phyloP scores from a whole-genome alignment of 2,888 invertebrate genomes.

The Chirona hameri region DNA sequence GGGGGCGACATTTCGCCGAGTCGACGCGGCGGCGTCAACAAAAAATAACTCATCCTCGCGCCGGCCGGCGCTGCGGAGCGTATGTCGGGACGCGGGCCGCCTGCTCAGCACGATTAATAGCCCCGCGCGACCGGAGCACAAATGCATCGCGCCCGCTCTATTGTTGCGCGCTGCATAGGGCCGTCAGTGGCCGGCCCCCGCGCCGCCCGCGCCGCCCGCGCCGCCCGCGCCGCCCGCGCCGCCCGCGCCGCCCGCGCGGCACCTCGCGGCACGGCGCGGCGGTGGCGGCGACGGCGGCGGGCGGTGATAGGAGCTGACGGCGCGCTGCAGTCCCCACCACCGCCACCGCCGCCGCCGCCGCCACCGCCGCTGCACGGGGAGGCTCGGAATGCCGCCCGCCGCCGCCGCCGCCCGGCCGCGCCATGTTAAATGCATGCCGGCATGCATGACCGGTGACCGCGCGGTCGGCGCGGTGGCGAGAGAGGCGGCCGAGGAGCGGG shows the following conservation, averaged over 20 bases:
- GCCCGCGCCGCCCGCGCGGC: not conserved
- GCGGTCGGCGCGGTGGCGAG: not conserved
- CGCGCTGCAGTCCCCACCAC: conserved; percentile 2
- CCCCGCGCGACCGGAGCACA: too few relatives aligned
- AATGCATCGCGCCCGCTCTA: not conserved
- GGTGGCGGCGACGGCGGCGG: not conserved
- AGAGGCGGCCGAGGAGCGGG: not conserved
- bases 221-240: not conserved
- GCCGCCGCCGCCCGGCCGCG: not conserved
- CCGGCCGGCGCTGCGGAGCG: not conserved
- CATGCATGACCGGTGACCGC: not conserved
- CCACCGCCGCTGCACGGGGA: not conserved
- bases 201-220: too few relatives aligned
- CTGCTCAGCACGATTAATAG: not conserved
- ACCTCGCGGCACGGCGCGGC: not conserved
- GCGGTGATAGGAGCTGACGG: not conserved
- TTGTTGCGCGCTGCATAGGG: conserved; percentile 9
- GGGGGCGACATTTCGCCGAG: not conserved
- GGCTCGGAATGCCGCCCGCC: not conserved
- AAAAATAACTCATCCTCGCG: conserved; percentile 13
- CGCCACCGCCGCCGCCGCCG: not conserved
- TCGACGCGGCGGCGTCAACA: conserved; percentile 1
- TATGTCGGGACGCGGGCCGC: not conserved
- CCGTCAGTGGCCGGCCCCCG: not conserved
- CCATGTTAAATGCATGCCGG: conserved; percentile 22